A percentile compares a stretch with the other conserved stretches of the same genome.
Evolutionary conservation across 2,888 invertebrate genomes (phyloP).

Genomic region (Erebia aethiops): DNA sequence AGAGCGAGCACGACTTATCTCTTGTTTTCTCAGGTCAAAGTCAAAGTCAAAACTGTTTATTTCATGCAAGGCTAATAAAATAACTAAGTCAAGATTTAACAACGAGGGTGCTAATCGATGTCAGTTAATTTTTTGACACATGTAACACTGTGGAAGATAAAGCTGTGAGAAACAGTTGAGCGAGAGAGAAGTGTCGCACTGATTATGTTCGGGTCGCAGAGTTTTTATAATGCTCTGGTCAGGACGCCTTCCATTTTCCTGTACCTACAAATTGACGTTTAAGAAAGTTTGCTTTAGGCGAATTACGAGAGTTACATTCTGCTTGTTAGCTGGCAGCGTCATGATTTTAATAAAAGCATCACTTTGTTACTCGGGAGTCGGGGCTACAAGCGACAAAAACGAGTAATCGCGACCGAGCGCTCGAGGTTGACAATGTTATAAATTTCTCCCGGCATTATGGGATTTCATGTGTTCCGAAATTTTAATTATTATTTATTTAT

Average conservation of each 20-base stretch:
- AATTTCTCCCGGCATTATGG: neutral
- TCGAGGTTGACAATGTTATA: neutral
- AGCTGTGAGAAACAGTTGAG: no score
- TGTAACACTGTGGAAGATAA: no score
- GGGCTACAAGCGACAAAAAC: neutral
- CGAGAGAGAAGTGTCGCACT: no score
- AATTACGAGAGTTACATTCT: neutral
- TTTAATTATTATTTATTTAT: no score
- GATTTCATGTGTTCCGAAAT: constrained; percentile 6
- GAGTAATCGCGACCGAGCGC: neutral
- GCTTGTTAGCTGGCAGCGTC: neutral
- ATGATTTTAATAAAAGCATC: neutral
- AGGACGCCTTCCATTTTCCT: no score
- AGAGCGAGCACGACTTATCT: neutral
- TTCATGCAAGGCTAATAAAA: neutral
- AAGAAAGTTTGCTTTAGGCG: no score
- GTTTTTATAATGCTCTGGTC: no score
- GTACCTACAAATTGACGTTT: no score
- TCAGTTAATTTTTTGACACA: no score
- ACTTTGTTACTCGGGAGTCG: neutral
- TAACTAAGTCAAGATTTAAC: no score
- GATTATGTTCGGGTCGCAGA: no score
- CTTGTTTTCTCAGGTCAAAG: neutral
- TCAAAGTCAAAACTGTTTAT: neutral
- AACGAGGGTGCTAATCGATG: no score